These are phyloP conservation scores for Phoxinus phoxinus DNA, from an alignment of 2,113 vertebrate species.

Conservation along the genomic window DNA sequence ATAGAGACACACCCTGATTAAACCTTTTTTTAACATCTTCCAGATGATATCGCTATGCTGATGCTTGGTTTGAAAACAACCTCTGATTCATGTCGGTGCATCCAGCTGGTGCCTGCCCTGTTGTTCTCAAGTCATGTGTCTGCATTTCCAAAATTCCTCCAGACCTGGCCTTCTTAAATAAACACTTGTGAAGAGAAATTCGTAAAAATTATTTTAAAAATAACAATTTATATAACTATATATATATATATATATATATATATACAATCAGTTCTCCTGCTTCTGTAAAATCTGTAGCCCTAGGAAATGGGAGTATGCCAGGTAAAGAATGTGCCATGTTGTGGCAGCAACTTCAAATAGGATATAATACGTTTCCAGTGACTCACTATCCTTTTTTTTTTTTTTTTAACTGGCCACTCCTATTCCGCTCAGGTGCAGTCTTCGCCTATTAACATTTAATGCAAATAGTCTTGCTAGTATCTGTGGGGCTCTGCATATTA, in stretches of 20 bases:
- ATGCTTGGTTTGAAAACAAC: constrained; percentile 51
- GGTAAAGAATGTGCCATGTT: not conserved
- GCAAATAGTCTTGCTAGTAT: constrained; percentile 8
- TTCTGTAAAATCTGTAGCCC: not conserved
- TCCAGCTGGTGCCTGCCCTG: constrained; percentile 40
- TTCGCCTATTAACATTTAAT: not conserved
- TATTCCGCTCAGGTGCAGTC: not conserved
- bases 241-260: no score
- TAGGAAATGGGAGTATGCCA: not conserved
- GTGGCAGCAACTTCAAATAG: not conserved
- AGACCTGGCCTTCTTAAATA: constrained; percentile 32
- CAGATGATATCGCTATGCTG: constrained; percentile 60
- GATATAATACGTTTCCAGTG: not conserved
- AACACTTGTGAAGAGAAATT: constrained; percentile 17
- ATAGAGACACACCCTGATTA: constrained; percentile 43
- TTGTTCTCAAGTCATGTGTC: constrained; percentile 62
- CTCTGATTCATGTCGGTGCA: constrained; percentile 42
- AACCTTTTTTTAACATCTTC: constrained; percentile 50
- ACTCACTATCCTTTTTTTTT: not conserved
- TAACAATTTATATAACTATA: no score
- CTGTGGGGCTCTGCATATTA: no score
- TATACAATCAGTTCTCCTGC: not conserved
- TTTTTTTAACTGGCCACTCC: not conserved
- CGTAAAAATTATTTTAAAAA: no score
- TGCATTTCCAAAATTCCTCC: constrained; percentile 64